Base-by-base conservation (phyloP, 37 sponge, comb jelly and placozoan species). In the Dysidea cf. avara region DNA sequence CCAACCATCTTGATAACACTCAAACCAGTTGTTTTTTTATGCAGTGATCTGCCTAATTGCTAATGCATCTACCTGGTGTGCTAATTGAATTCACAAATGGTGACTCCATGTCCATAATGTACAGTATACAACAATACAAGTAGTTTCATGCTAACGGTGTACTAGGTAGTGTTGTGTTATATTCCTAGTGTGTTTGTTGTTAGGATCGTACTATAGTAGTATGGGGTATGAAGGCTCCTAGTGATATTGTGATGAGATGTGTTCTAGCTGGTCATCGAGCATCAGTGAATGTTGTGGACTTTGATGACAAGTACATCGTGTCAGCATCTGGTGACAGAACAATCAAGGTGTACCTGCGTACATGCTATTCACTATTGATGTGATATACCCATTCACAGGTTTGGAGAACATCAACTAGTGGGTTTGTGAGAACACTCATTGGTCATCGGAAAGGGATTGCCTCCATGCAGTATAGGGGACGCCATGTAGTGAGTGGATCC, bases 261-360 rank as follows among this genome's bases (percentile, higher is more conserved):
- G 93, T 91, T 0, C 72, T 97, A 52, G 92, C 89, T 30, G 99
- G 99, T 0, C 99, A 97, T 72, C 76, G 95, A 64, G 99, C 99
- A 38, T 93, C 99, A 7, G 99, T 97, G 16, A 97, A 97, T 68
- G 99, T 97, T 12, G 99, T 97, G 5, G 99, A 97, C 77, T 97
- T 97, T 74, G 99, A 97, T 67, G 96, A 97, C 22, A 82, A 79
- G 48, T 97, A 92, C 76, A 94, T 97, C 25, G 99, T 97, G 37
- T 94, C 96, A 39, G 99, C 99, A 30, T 94, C 96, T 55, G 99
- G 99, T 17, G 99, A 97, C 74, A 87, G 95, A 61, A 94, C 99
- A 12, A 94, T 97, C 49, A 94, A 94, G 85, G 96, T 96, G 29
- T 37, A 43, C 9, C 7, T 43, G 9, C 9, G 9, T 9, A 5